These are phyloP conservation scores for Meiosimyza decipiens DNA, from an alignment of 2,888 invertebrate genomes.

Conservation along the genomic window DNA sequence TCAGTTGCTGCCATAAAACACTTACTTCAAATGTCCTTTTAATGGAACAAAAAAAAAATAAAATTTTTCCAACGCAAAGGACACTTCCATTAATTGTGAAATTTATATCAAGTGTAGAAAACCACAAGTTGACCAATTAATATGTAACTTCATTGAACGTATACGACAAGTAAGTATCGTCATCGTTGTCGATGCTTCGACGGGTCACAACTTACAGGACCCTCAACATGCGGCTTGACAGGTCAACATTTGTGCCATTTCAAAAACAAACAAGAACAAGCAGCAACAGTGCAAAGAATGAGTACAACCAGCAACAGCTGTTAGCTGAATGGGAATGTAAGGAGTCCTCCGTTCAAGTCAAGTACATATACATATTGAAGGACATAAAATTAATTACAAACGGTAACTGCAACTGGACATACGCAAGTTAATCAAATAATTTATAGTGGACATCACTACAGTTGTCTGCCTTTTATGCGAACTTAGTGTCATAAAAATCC, in stretches of 20 bases:
- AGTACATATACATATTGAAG: neutral
- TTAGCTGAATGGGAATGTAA: neutral
- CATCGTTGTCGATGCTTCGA: neutral
- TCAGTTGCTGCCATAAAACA: no score
- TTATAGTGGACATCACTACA: no score
- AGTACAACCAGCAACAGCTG: neutral
- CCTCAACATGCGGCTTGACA: constrained; percentile 9
- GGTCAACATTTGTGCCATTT: constrained; percentile 8
- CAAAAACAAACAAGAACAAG: neutral
- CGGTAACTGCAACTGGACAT: neutral
- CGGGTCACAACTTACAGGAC: constrained; percentile 1
- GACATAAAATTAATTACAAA: constrained; percentile 30
- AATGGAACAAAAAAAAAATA: neutral
- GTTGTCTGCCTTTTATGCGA: no score
- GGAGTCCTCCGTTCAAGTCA: neutral
- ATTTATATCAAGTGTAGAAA: constrained; percentile 34
- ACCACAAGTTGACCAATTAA: constrained; percentile 20
- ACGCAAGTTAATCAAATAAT: neutral
- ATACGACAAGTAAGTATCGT: neutral
- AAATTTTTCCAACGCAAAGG: constrained; percentile 10
- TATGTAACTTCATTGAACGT: constrained; percentile 8
- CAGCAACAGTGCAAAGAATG: neutral
- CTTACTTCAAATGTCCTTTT: no score
- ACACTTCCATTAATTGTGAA: constrained; percentile 37
- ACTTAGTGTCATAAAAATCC: no score